A percentile compares a stretch with the other conserved stretches of the same genome.
Evolutionary conservation across 2,888 invertebrate species (phyloP).

Genomic region (Rhyacophila evoluta): DNA sequence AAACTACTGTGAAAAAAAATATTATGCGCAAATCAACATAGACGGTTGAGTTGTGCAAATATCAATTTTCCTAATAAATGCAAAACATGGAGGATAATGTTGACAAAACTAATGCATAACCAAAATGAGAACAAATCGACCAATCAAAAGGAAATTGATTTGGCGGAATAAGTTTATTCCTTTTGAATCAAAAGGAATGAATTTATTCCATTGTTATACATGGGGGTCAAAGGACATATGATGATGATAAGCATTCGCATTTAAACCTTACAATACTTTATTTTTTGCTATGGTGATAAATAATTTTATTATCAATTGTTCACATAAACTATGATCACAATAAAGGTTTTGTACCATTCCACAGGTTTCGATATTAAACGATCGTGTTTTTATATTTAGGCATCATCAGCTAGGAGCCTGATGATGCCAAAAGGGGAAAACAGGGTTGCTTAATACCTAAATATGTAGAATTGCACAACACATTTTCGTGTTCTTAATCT

Average conservation of each 20-base stretch:
- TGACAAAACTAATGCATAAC: constrained; percentile 1
- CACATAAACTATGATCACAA: constrained; percentile 1
- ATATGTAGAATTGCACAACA: constrained; percentile 6
- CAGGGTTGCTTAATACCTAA: constrained; percentile 6
- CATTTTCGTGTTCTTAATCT: constrained; percentile 6
- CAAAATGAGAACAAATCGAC: constrained; percentile 6
- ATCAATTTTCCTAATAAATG: neutral
- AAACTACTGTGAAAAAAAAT: neutral
- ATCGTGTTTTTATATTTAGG: neutral
- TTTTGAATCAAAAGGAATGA: neutral
- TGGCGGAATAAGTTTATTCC: neutral
- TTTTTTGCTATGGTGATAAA: constrained; percentile 6
- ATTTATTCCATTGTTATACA: constrained; percentile 1
- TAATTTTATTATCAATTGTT: constrained; percentile 1
- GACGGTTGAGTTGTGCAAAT: neutral
- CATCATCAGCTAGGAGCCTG: constrained; percentile 1
- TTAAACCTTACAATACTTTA: constrained; percentile 6
- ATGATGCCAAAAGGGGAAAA: constrained; percentile 1
- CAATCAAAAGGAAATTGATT: constrained; percentile 1
- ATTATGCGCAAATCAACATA: neutral
- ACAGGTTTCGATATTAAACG: constrained; percentile 6
- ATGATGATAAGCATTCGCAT: constrained; percentile 1
- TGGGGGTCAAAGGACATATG: constrained; percentile 6
- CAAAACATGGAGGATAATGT: constrained; percentile 6
- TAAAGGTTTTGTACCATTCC: constrained; percentile 6